Percentiles rank a stretch among this genome's conserved stretches.
These are phyloP conservation scores for Diabrotica virgifera DNA, from an alignment of 1,140 invertebrate species.

Conservation along the genomic window DNA sequence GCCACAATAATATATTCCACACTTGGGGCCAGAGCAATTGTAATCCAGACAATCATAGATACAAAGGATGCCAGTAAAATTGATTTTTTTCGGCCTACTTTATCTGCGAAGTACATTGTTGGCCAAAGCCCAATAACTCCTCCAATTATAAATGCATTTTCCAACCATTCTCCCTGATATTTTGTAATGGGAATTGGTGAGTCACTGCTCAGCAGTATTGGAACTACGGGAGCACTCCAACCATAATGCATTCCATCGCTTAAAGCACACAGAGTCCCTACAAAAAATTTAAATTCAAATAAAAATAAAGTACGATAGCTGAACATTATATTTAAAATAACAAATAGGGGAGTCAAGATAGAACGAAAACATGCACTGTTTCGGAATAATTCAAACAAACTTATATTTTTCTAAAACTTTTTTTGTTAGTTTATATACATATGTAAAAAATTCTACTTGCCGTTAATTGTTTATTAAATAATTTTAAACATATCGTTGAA, in stretches of 20 bases:
- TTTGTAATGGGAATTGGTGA: conserved; percentile 38
- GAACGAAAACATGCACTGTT: too few relatives aligned
- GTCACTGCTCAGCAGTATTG: conserved; percentile 45
- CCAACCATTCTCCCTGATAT: conserved; percentile 58
- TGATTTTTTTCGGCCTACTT: conserved; percentile 61
- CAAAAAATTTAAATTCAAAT: conserved; percentile 6
- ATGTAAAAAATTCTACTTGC: too few relatives aligned
- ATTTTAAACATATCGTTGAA: too few relatives aligned
- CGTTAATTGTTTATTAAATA: too few relatives aligned
- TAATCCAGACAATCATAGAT: conserved; percentile 60
- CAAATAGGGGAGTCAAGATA: too few relatives aligned
- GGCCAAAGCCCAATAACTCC: conserved; percentile 59
- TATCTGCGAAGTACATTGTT: conserved; percentile 55
- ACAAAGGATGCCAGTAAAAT: conserved; percentile 57
- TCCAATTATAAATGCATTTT: conserved; percentile 59
- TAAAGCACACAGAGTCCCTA: conserved; percentile 34
- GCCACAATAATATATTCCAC: conserved; percentile 45
- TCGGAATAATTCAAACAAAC: too few relatives aligned
- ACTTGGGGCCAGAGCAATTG: conserved; percentile 34
- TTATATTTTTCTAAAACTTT: too few relatives aligned
- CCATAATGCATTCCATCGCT: conserved; percentile 45
- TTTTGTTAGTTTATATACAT: too few relatives aligned
- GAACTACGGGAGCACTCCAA: conserved; percentile 63
- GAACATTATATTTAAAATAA: too few relatives aligned
- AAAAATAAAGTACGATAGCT: too few relatives aligned